Base-by-base conservation (phyloP, 2,888 invertebrate species). In the Synanthedon andrenaeformis region DNA sequence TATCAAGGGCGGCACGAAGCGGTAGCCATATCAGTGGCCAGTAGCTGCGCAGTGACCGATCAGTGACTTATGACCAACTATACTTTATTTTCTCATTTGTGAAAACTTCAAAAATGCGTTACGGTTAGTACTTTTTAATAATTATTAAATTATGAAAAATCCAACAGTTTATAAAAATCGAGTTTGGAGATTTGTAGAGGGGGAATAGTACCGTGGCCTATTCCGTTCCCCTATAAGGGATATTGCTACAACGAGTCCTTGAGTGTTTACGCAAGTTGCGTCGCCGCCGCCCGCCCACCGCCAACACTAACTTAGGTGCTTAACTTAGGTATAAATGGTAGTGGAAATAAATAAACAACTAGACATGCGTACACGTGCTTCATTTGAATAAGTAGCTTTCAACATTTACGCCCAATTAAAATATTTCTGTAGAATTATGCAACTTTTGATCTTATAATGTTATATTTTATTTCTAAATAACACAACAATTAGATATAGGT, bases 211-310 rank as follows among this genome's bases (percentile, higher is more conserved):
- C 23, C 4, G 23, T 23, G 28, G 8, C 6, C 28, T 35, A 8
- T 35, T 35, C 35, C 35, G 35, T 10, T 35, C 57, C 45, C 60
- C 58, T 56, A 61, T 60, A 63, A 66, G 64, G 67, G 53, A 52
- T 48, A 58, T 65, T 64, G 58, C 57, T 58, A 58, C 62, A 59
- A 41, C 59, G 56, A 55, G 57, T 60, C 67, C 62, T 68, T 67
- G 69, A 58, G 59, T 54, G 51, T 14, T 45, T 45, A 35, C 45
- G n/a, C 14, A 45, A 45, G 14, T 71, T 74, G 65, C 69, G 64
- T 64, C 66, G 75, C 60, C 61, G 10, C 35, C 45, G 45, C 45
- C 67, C 69, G 64, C 73, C 66, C 66, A 68, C 72, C 45, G 48
- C 42, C 50, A 28, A 42, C 51, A 28, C 53, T 41, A 6, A 51